A percentile compares a stretch with the other conserved stretches of the same genome.
These are phyloP conservation scores for Plutella xylostella DNA, from an alignment of 2,888 invertebrate genomes.

Conservation along the genomic window DNA sequence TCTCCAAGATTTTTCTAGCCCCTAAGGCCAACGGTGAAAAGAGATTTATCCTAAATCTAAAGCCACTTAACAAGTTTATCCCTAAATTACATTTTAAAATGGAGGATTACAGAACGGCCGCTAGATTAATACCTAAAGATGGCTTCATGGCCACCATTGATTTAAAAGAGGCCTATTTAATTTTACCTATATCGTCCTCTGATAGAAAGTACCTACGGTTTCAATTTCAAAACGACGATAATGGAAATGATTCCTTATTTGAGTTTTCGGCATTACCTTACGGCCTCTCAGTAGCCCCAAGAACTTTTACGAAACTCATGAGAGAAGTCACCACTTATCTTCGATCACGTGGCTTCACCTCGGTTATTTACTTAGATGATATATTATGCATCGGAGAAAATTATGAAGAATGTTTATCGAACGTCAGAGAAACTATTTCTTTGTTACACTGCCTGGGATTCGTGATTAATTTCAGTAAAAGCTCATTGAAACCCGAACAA, in stretches of 20 bases:
- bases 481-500: constrained; percentile 3
- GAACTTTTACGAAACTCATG: background rate
- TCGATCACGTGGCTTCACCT: background rate
- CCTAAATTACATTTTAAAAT: constrained; percentile 2
- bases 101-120: constrained; percentile 1
- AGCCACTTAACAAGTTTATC: background rate
- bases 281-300: background rate
- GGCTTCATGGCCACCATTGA: constrained; percentile 1
- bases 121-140: background rate
- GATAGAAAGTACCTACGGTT: background rate
- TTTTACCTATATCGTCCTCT: background rate
- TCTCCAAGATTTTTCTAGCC: background rate
- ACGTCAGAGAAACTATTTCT: no score
- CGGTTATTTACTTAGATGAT: background rate
- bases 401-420: no score
- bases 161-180: background rate
- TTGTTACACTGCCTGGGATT: constrained; percentile 15
- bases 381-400: background rate
- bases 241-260: no score
- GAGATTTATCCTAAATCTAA: constrained; percentile 5
- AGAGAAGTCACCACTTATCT: background rate
- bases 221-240: background rate
- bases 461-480: constrained; percentile 16
- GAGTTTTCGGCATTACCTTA: background rate
- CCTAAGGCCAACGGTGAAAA: constrained; percentile 1